Evolutionary conservation across 2,113 vertebrate species (phyloP).

Genomic region (Caretta caretta): DNA sequence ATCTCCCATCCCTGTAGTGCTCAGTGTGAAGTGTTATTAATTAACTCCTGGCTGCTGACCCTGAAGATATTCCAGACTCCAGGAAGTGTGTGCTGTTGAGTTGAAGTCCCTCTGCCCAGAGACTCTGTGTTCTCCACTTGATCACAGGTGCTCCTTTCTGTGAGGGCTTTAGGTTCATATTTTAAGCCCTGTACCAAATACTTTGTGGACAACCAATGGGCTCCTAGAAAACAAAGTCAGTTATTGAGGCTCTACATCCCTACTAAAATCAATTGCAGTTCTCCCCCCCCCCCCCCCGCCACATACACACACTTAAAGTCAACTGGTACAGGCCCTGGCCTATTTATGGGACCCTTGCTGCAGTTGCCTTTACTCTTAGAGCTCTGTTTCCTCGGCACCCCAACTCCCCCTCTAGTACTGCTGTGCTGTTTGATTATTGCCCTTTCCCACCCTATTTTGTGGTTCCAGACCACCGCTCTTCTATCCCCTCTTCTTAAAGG

Average conservation of each 20-base stretch:
- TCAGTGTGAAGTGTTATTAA: fast-evolving
- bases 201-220: too few species aligned
- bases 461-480: background rate
- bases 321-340: background rate
- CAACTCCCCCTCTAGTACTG: background rate
- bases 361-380: background rate
- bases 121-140: background rate
- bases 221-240: background rate
- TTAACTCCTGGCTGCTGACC: background rate
- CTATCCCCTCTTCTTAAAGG: background rate
- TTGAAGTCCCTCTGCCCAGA: background rate
- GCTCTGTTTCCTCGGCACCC: background rate
- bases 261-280: background rate
- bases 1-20: background rate
- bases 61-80: background rate
- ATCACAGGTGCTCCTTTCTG: background rate
- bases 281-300: too few species aligned
- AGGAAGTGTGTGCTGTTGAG: background rate
- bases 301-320: background rate
- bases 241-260: background rate
- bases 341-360: background rate
- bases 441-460: background rate
- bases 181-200: background rate
- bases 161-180: too few species aligned
- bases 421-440: background rate